Evolutionary conservation across 2,888 invertebrate genomes (phyloP), one percentile per base, ranked within the genome.

Genomic region (Penaeus monodon): DNA sequence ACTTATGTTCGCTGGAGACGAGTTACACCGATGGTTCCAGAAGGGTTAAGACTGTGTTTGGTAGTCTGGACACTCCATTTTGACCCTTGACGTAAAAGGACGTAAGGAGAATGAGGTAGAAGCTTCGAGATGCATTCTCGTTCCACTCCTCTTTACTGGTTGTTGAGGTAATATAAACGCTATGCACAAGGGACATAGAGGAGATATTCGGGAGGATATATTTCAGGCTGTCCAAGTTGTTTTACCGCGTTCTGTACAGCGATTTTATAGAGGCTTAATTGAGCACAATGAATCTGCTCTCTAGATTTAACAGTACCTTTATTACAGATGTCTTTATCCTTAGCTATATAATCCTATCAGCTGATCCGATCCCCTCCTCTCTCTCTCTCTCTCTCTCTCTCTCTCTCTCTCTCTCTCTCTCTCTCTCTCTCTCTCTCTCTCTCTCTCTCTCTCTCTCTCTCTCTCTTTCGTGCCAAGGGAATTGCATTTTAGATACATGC

Each of bases 111-210:
- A 70, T 57, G 49, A 70, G 78, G 63, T 29, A 66, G 57, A 10
- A 29, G 38, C 63, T 64, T 17, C 29, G 22, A 65, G 29, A 68
- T 33, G 29, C 38, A 68, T 49, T 81, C 70, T 44, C 82, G 82
- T 86, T 86, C 78, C 78, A 86, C 81, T 86, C 64, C 82, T 82
- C 82, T 82, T 82, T 78, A 78, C 82, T 27, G 68, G 20, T 57
- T 73, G 27, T 64, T 82, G 82, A 77, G 81, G 86, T 65, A 86
- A 82, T 79, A 38, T 81, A 77, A 81, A 49, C 76, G 68, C n/a
- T 86, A 78, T 70, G 77, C 27, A 1, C 24, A 20, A 20, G 79
- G 22, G 49, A 70, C 79, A 70, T 20, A 79, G 70, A 68, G 84
- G 57, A n/a, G 49, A 84, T 14, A 57, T 24, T 57, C 57, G 6